phyloP scores from a whole-genome alignment of 2,113 vertebrate species.

The Brachyhypopomus gauderio region DNA sequence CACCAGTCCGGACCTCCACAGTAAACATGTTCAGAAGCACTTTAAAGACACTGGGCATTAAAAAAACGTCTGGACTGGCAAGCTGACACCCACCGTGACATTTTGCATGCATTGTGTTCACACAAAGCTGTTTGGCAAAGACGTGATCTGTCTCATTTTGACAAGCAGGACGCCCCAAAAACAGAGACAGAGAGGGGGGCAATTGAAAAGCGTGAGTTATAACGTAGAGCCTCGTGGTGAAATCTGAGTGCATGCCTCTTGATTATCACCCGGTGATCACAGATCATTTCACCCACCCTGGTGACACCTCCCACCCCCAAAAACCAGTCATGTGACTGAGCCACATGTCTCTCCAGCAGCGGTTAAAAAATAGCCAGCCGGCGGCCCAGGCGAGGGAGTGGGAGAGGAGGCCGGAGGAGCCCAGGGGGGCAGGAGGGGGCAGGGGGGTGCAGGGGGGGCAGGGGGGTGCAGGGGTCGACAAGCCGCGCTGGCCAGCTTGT shows the following conservation, averaged over 20 bases:
- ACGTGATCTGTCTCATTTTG: conserved; percentile 2
- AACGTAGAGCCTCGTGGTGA: conserved; percentile 55
- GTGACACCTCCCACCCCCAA: conserved; percentile 54
- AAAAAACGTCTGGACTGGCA: not conserved
- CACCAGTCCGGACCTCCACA: not conserved
- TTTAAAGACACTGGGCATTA: not conserved
- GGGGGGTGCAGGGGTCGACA: conserved; percentile 34
- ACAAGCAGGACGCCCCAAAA: not conserved
- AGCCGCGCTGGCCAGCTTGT: conserved; percentile 27
- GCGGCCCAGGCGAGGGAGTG: conserved; percentile 24
- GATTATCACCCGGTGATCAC: conserved; percentile 62
- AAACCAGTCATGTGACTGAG: conserved; percentile 67
- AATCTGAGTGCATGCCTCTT: conserved; percentile 60
- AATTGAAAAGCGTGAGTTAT: not conserved
- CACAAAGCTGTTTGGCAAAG: not conserved
- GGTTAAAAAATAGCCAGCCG: conserved; percentile 70
- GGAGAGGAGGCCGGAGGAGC: not conserved
- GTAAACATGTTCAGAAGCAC: not conserved
- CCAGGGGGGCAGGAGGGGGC: too few species aligned
- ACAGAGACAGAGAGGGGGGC: not conserved
- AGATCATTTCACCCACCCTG: conserved; percentile 54
- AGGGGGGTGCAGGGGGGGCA: too few species aligned
- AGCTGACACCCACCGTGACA: not conserved
- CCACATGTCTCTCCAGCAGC: conserved; percentile 57
- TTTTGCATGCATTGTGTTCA: not conserved